Evolutionary conservation across 2,113 vertebrate genomes (phyloP).

Genomic region (Neolamprologus sp.): DNA sequence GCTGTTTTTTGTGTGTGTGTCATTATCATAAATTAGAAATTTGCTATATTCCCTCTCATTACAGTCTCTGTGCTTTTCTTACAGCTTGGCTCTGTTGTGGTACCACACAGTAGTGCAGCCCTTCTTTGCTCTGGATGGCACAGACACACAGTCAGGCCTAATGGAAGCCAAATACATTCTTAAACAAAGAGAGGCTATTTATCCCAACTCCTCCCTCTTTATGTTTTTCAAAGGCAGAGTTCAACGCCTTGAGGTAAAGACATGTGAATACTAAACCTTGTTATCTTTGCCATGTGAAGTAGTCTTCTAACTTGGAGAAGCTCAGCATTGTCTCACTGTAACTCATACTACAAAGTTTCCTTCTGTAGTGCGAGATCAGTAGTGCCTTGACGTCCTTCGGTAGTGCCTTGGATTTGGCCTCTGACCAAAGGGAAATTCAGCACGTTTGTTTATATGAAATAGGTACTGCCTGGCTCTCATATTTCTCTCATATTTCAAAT

Average conservation of each 20-base stretch:
- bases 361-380: conserved; percentile 85
- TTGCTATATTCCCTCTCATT: not conserved
- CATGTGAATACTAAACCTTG: not conserved
- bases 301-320: not conserved
- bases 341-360: not conserved
- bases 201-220: conserved; percentile 93
- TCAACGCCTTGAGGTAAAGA: conserved; percentile 85
- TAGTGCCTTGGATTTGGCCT: conserved; percentile 83
- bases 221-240: conserved; percentile 96
- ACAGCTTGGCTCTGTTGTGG: conserved; percentile 88
- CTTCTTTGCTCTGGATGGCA: conserved; percentile 90
- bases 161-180: conserved; percentile 90
- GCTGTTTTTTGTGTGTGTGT: not conserved
- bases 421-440: conserved; percentile 91
- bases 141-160: conserved; percentile 83
- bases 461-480: conserved; percentile 62
- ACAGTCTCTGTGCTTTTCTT: not conserved
- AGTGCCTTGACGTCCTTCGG: conserved; percentile 91
- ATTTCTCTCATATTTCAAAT: not conserved
- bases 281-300: not conserved
- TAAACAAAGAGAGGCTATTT: conserved; percentile 81
- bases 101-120: conserved; percentile 94
- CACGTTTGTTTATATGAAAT: conserved; percentile 95
- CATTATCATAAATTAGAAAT: not conserved
- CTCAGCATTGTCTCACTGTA: not conserved